Conservation (phyloP, 2,113 vertebrate species). For the Bettongia penicillata region DNA sequence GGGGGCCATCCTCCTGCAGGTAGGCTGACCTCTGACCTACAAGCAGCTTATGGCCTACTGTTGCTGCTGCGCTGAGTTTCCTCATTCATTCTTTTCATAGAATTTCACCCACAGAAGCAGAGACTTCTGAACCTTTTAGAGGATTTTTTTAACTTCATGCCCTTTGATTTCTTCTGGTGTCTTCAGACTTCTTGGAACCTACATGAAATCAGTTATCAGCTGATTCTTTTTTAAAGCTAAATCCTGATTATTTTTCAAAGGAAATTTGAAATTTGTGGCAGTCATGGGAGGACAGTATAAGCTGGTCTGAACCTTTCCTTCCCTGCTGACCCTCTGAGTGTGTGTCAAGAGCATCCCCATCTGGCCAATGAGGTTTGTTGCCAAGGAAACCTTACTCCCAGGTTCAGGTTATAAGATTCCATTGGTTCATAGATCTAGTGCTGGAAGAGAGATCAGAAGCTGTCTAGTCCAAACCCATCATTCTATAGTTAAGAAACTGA, state of each 20-base stretch:
- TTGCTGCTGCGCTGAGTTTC: neutral
- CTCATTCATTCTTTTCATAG: neutral
- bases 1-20: slow-evolving; percentile 79
- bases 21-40: slow-evolving; percentile 54
- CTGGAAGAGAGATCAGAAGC: neutral
- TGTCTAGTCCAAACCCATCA: neutral
- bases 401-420: neutral
- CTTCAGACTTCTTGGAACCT: slow-evolving; percentile 28
- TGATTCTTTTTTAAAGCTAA: neutral
- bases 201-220: neutral
- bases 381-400: slow-evolving; percentile 34
- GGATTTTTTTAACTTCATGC: neutral
- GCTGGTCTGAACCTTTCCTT: neutral
- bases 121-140: neutral
- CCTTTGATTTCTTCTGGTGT: neutral
- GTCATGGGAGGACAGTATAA: neutral
- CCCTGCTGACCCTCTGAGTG: neutral
- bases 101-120: neutral
- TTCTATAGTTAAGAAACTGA: neutral
- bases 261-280: neutral
- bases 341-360: neutral
- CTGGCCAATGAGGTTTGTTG: slow-evolving; percentile 18
- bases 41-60: neutral
- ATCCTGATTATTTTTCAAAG: neutral
- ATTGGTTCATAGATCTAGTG: neutral